These are phyloP conservation scores for Venustaconcha ellipsiformis DNA, from an alignment of 1,140 invertebrate species.

Conservation along the genomic window DNA sequence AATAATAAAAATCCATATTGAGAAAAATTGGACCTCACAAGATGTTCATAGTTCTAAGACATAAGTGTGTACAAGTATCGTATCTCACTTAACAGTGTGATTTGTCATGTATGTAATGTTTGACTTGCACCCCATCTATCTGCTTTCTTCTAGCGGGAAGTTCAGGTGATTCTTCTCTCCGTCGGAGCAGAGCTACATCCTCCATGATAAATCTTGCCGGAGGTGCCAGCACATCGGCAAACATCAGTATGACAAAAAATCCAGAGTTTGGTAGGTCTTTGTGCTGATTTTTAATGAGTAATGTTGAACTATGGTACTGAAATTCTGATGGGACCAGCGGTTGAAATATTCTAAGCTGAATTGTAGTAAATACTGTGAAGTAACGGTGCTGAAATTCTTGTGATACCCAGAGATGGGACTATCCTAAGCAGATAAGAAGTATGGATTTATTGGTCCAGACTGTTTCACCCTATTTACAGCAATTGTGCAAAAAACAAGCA, in stretches of 20 bases:
- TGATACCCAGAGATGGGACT: neutral
- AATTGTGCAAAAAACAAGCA: too few relatives aligned
- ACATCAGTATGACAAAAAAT: conserved; percentile 45
- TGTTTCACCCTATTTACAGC: neutral
- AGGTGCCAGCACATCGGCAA: conserved; percentile 33
- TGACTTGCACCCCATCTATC: conserved; percentile 23
- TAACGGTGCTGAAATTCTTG: neutral
- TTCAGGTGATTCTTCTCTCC: conserved; percentile 48
- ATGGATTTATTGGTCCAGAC: neutral
- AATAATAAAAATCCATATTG: neutral
- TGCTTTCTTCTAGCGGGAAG: conserved; percentile 56
- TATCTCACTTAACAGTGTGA: neutral
- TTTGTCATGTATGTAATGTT: conserved; percentile 6
- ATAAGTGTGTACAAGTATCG: neutral
- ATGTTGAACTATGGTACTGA: neutral
- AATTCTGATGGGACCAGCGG: neutral
- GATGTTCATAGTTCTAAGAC: neutral
- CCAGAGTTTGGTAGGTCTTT: conserved; percentile 55
- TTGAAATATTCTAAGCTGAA: neutral
- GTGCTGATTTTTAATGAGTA: neutral
- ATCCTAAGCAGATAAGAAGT: neutral
- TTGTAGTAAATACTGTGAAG: neutral
- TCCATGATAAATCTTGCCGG: conserved; percentile 57
- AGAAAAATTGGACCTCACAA: neutral
- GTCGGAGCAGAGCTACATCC: conserved; percentile 48